A percentile compares a stretch with the other conserved stretches of the same genome.
phyloP scores from a whole-genome alignment of 2,888 invertebrate species.

The Stegana nigrithorax region DNA sequence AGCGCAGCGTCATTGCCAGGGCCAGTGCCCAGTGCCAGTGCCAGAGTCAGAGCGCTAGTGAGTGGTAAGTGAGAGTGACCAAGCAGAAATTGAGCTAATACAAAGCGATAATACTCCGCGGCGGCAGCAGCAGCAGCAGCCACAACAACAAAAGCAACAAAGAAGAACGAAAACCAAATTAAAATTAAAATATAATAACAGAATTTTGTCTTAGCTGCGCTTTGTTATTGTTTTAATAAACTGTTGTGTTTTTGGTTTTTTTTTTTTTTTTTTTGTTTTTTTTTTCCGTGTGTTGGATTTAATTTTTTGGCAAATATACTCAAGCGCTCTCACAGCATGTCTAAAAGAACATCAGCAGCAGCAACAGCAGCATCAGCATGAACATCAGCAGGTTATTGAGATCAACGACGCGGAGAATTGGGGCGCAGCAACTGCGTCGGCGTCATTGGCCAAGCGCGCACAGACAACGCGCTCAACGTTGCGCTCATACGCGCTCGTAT shows the following conservation, averaged over 20 bases:
- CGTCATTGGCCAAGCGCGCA: conserved; percentile 28
- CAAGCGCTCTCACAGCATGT: conserved; percentile 6
- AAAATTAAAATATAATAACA: neutral
- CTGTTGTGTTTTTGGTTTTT: conserved; percentile 29
- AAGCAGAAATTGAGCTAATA: neutral
- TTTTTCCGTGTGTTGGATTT: conserved; percentile 37
- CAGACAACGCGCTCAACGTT: conserved; percentile 14
- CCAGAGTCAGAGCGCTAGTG: too few species aligned
- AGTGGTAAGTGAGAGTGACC: neutral
- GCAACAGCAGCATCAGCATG: too few species aligned
- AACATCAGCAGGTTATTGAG: conserved; percentile 25
- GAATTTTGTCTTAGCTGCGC: neutral
- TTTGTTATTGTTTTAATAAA: conserved; percentile 13
- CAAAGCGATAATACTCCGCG: too few species aligned
- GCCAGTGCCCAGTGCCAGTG: too few species aligned
- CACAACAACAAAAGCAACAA: neutral
- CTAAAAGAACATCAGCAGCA: conserved; percentile 17
- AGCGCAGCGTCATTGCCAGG: too few species aligned
- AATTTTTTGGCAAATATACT: conserved; percentile 36
- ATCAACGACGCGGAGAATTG: conserved; percentile 40
- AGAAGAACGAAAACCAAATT: neutral
- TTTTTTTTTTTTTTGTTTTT: conserved; percentile 34
- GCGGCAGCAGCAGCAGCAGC: neutral
- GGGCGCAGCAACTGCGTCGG: conserved; percentile 38
- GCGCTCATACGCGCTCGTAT: conserved; percentile 43